Evolutionary conservation across 2,888 invertebrate genomes (phyloP).

Genomic region (Cheiracanthium punctorium): DNA sequence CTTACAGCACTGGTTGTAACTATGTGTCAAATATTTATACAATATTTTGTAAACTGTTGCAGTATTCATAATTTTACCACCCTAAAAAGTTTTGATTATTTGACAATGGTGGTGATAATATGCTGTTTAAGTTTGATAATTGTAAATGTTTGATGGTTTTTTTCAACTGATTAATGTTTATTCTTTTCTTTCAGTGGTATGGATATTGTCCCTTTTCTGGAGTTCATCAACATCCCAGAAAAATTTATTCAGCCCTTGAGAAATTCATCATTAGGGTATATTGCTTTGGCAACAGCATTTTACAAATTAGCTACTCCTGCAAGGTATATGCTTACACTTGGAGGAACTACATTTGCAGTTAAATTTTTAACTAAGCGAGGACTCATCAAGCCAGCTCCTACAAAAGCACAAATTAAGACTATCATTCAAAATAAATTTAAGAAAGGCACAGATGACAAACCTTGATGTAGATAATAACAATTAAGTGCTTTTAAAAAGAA

Average conservation of each 20-base stretch:
- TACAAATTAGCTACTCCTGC: slow-evolving; percentile 95
- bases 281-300: slow-evolving; percentile 91
- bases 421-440: slow-evolving; percentile 58
- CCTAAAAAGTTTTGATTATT: too few relatives aligned
- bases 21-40: too few relatives aligned
- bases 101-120: too few relatives aligned
- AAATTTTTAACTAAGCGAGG: slow-evolving; percentile 65
- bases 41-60: too few relatives aligned
- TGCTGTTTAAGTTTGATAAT: too few relatives aligned
- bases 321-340: slow-evolving; percentile 89
- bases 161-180: too few relatives aligned
- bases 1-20: too few relatives aligned
- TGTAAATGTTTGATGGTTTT: too few relatives aligned
- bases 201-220: slow-evolving; percentile 87
- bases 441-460: slow-evolving; percentile 26
- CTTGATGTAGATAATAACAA: slow-evolving; percentile 10
- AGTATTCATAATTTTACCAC: too few relatives aligned
- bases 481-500: not conserved
- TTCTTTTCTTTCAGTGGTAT: slow-evolving; percentile 84
- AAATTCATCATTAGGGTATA: slow-evolving; percentile 88
- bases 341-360: slow-evolving; percentile 68
- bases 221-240: slow-evolving; percentile 87
- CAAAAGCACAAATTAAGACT: slow-evolving; percentile 66
- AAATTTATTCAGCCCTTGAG: slow-evolving; percentile 84
- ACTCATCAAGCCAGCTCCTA: slow-evolving; percentile 68